Base-by-base conservation (phyloP, 2,797 vertebrate species). In the Lepilemur septentrionalis region DNA sequence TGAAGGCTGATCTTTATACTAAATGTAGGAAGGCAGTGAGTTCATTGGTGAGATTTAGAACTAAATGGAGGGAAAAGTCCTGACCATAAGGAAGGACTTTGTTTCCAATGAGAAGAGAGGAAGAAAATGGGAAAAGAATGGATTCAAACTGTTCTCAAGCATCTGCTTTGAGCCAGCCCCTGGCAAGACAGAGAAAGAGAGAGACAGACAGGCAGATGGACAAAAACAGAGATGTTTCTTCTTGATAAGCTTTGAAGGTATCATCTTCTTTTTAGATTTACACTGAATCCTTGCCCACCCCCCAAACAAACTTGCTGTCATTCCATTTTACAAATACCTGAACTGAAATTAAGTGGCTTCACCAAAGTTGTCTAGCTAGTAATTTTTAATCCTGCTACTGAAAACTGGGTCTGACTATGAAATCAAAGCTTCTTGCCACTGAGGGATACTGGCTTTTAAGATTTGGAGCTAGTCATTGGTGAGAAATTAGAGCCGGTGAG, bases 1-100 rank as follows among this genome's bases (percentile, higher is more conserved):
- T 0, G 41, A 70, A 59, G 48, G 7, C 4, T 11, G 17, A 22
- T 57, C 28, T 75, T 87, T 7, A 25, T 50, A 50, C 17, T 25
- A 17, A 65, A 12, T 17, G 22, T 10, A 50, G 2, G 50, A 72
- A 55, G 7, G 38, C 17, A 28, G 57, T 32, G n/a, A 18, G 38
- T 80, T 28, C 18, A 2, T 52, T 0, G 2, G 1, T 5, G 38
- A 89, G 32, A 43, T 10, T 83, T 5, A 83, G 65, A 41, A 87
- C 32, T 7, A 20, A 7, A 4, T 0, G 0, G 25, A 48, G 48
- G 15, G 3, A 28, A 14, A 23, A 69, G 25, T 18, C 23, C 8
- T 10, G 41, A 5, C 32, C 2, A 0, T 0, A 0, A 41, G n/a
- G 48, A 52, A 88, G 7, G 17, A 43, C 35, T 57, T 38, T 35